A percentile compares a stretch with the other conserved stretches of the same genome.
phyloP scores from a whole-genome alignment of 2,113 vertebrate species.

The Eublepharis macularius region DNA sequence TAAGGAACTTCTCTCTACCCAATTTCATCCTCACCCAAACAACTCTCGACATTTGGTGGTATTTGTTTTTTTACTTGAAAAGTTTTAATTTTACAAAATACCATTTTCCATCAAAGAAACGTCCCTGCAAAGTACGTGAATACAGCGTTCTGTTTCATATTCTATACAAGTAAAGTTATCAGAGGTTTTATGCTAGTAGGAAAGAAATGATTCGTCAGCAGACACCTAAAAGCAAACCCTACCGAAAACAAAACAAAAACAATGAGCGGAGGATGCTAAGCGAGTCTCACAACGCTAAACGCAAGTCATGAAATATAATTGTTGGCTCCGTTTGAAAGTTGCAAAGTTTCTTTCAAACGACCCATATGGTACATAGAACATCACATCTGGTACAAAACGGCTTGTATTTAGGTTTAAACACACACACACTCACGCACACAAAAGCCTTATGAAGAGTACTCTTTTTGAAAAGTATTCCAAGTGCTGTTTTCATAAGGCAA shows the following conservation, averaged over 20 bases:
- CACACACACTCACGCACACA: not conserved
- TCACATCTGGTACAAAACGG: constrained; percentile 76
- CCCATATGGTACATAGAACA: constrained; percentile 71
- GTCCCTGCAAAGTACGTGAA: constrained; percentile 63
- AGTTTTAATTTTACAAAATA: constrained; percentile 81
- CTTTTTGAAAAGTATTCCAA: constrained; percentile 67
- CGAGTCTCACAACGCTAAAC: constrained; percentile 73
- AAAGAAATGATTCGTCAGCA: constrained; percentile 64
- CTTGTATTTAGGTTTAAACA: constrained; percentile 71
- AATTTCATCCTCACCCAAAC: constrained; percentile 41
- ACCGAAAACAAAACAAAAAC: constrained; percentile 39
- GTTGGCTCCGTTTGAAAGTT: constrained; percentile 68
- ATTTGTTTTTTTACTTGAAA: constrained; percentile 74
- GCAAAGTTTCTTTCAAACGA: constrained; percentile 72
- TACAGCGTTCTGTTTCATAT: constrained; percentile 49
- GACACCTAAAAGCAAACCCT: constrained; percentile 73
- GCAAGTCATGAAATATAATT: constrained; percentile 70
- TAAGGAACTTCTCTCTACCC: constrained; percentile 27
- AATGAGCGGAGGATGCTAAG: constrained; percentile 65
- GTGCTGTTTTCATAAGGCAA: constrained; percentile 71
- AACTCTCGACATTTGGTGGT: constrained; percentile 58
- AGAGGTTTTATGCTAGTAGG: constrained; percentile 60
- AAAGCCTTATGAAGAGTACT: constrained; percentile 61
- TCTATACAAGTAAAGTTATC: constrained; percentile 59
- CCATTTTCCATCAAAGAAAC: constrained; percentile 72